Percentiles rank a stretch among this genome's conserved stretches.
Evolutionary conservation across 2,113 vertebrate genomes (phyloP).

Genomic region (Lophochroa leadbeateri): DNA sequence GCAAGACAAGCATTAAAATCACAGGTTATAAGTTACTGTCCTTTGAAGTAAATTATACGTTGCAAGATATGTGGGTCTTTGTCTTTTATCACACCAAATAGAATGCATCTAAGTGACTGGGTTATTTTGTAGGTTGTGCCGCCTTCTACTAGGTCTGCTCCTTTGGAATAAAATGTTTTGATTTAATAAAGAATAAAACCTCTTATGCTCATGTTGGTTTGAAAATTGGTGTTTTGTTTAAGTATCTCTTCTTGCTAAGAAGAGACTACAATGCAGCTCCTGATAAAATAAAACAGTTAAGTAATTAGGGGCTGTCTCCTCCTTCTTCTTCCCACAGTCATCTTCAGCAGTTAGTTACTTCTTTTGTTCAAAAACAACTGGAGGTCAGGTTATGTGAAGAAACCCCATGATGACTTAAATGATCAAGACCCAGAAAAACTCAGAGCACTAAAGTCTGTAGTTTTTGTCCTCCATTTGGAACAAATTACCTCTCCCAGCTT

Average conservation of each 20-base stretch:
- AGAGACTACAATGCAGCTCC: neutral
- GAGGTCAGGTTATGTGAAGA: slow-evolving; percentile 35
- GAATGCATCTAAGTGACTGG: neutral
- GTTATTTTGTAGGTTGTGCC: neutral
- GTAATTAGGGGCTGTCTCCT: neutral
- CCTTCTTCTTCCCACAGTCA: neutral
- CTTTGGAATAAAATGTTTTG: neutral
- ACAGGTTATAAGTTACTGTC: slow-evolving; percentile 47
- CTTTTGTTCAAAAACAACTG: slow-evolving; percentile 37
- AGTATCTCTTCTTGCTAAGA: neutral
- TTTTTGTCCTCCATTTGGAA: slow-evolving; percentile 34
- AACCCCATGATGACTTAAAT: slow-evolving; percentile 23
- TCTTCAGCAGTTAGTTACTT: neutral
- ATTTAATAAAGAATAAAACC: neutral
- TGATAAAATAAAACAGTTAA: neutral
- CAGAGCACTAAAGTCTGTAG: neutral
- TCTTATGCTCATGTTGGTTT: neutral
- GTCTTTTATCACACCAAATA: slow-evolving; percentile 55
- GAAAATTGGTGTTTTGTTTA: neutral
- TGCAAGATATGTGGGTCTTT: neutral
- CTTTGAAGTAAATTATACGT: slow-evolving; percentile 55
- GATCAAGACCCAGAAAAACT: slow-evolving; percentile 20
- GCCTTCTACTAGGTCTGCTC: neutral
- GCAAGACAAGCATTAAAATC: slow-evolving; percentile 68
- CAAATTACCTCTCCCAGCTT: slow-evolving; percentile 49